Conservation (phyloP, 2,888 invertebrate species). For the Argyra leucocephala region DNA sequence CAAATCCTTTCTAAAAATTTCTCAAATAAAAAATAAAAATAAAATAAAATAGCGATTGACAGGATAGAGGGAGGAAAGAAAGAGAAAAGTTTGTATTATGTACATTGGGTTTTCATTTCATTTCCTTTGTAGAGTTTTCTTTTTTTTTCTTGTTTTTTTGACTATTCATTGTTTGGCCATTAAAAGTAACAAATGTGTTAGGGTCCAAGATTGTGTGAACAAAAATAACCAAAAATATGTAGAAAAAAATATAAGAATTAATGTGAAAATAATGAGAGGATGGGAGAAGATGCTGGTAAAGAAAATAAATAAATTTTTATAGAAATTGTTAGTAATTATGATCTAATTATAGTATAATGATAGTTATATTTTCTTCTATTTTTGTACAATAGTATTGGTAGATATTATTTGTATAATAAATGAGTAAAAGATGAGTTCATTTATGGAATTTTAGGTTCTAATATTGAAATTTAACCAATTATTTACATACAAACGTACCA, state of each 20-base stretch:
- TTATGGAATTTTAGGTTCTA: not conserved
- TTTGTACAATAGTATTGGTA: no score
- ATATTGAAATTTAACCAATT: no score
- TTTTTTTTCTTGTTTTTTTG: not conserved
- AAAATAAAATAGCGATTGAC: not conserved
- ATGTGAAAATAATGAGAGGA: not conserved
- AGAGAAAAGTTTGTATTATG: not conserved
- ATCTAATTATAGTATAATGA: slow-evolving; percentile 4
- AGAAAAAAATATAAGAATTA: not conserved
- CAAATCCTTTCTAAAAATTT: no score
- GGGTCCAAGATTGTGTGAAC: no score
- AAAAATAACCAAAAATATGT: not conserved
- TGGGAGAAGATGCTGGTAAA: not conserved
- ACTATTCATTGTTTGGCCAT: not conserved
- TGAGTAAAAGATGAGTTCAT: not conserved
- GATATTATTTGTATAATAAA: not conserved
- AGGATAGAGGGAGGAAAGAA: not conserved
- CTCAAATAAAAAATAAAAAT: no score
- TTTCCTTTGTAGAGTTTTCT: not conserved
- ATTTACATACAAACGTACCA: no score
- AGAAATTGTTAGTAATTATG: not conserved
- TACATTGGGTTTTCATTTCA: not conserved
- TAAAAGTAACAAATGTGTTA: not conserved
- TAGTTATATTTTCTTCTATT: not conserved
- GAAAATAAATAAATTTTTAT: not conserved